Evolutionary conservation across 2,888 invertebrate species (phyloP).

Genomic region (Alviniconcha strummeri): DNA sequence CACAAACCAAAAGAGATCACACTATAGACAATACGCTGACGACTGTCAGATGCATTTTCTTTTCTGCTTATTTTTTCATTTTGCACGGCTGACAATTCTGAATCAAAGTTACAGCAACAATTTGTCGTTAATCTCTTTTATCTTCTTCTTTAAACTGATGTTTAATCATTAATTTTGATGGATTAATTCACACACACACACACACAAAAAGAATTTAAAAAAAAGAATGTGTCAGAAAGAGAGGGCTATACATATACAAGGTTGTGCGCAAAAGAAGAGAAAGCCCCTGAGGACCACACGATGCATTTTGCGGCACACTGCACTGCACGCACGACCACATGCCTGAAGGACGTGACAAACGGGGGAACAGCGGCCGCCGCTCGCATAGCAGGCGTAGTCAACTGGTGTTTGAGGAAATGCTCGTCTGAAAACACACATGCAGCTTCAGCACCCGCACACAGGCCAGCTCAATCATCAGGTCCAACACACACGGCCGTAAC

Average conservation of each 20-base stretch:
- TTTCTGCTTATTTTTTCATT: too few relatives aligned
- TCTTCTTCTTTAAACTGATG: background rate
- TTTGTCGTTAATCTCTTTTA: too few relatives aligned
- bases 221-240: background rate
- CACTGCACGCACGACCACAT: conserved; percentile 14
- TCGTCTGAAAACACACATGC: conserved; percentile 28
- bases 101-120: too few relatives aligned
- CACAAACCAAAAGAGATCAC: too few relatives aligned
- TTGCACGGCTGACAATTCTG: too few relatives aligned
- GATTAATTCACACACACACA: background rate
- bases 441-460: background rate
- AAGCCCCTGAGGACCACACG: background rate
- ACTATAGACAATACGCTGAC: too few relatives aligned
- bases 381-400: background rate
- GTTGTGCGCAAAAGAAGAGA: too few relatives aligned
- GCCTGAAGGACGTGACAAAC: conserved; percentile 28
- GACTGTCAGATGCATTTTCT: too few relatives aligned
- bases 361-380: conserved; percentile 16
- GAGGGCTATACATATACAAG: too few relatives aligned
- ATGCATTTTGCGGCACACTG: background rate
- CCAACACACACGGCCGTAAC: background rate
- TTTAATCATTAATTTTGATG: too few relatives aligned
- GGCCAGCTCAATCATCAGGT: background rate
- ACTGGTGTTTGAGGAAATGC: conserved; percentile 23
- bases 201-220: background rate